phyloP scores from a whole-genome alignment of 2,797 vertebrate genomes.

The Phalanger gymnotis region DNA sequence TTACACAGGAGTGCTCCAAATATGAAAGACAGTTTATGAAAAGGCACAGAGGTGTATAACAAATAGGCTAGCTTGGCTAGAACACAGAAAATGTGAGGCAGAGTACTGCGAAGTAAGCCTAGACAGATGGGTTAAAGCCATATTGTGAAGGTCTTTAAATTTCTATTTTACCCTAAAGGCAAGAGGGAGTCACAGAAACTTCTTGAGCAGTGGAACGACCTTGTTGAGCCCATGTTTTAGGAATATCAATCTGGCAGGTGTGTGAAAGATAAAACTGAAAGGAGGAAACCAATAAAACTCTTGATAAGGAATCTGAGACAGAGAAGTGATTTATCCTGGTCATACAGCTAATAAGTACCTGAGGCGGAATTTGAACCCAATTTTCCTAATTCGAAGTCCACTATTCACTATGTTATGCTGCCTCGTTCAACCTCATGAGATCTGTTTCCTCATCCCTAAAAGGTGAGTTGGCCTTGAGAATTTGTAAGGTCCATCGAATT shows the following conservation, averaged over 20 bases:
- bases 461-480: not conserved
- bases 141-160: not conserved
- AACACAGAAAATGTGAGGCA: not conserved
- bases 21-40: not conserved
- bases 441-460: not conserved
- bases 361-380: not conserved
- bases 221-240: not conserved
- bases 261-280: not conserved
- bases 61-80: not conserved
- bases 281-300: not conserved
- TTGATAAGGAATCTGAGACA: not conserved
- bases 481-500: not conserved
- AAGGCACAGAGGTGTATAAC: not conserved
- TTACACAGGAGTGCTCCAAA: not conserved
- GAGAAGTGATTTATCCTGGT: not conserved
- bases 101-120: not conserved
- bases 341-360: not conserved
- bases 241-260: not conserved
- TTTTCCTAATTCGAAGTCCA: not conserved
- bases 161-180: not conserved
- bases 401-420: not conserved
- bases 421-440: not conserved
- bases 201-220: not conserved
- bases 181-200: not conserved
- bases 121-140: not conserved